These are phyloP conservation scores for Drosophila mayri DNA, from an alignment of 1,140 invertebrate species.

Conservation along the genomic window DNA sequence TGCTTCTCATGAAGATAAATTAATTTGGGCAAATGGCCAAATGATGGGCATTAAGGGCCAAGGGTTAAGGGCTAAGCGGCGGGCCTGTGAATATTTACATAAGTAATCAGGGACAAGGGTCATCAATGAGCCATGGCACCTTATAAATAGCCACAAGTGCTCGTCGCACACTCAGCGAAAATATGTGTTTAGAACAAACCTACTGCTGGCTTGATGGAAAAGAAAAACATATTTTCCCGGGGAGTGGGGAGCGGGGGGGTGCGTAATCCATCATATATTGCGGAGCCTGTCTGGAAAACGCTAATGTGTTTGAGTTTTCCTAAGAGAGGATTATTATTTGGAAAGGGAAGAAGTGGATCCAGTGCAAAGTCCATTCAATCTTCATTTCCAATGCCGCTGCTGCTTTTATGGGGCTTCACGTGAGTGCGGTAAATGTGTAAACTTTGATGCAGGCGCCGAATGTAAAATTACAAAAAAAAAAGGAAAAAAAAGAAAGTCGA, in stretches of 20 bases:
- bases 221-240: conserved; percentile 17
- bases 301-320: conserved; percentile 20
- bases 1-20: conserved; percentile 64
- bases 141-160: conserved; percentile 70
- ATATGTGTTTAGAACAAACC: background rate
- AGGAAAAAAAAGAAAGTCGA: too few relatives aligned
- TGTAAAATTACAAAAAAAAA: conserved; percentile 17
- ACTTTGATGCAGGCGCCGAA: conserved; percentile 38
- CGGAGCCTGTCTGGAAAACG: conserved; percentile 24
- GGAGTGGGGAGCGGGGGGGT: background rate
- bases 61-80: conserved; percentile 33
- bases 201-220: background rate
- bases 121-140: conserved; percentile 34
- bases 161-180: conserved; percentile 4
- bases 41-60: conserved; percentile 56
- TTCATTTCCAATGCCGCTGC: conserved; percentile 28
- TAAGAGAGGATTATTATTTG: background rate
- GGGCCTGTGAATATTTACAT: conserved; percentile 44
- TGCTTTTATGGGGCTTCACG: conserved; percentile 30
- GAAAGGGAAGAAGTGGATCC: conserved; percentile 18
- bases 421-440: conserved; percentile 31
- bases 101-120: conserved; percentile 47
- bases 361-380: conserved; percentile 38
- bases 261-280: conserved; percentile 39
- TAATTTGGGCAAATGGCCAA: conserved; percentile 65